Evolutionary conservation across 2,888 invertebrate genomes (phyloP).

Genomic region (Habroteleia sp.): DNA sequence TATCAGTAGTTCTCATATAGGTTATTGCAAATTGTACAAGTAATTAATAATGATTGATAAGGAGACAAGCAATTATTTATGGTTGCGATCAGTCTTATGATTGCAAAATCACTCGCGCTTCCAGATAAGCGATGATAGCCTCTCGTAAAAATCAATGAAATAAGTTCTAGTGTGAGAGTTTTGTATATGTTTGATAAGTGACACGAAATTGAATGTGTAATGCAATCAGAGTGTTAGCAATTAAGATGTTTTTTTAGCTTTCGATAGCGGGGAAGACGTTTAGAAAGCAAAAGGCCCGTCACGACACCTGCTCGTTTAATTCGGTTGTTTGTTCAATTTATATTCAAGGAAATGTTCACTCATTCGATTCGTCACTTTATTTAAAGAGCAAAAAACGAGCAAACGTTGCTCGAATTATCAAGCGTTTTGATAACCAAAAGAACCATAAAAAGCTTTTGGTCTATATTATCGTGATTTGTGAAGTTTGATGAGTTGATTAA

Average conservation of each 20-base stretch:
- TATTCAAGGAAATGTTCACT: background rate
- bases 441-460: slow-evolving; percentile 39
- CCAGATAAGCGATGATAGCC: too few relatives aligned
- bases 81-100: slow-evolving; percentile 2
- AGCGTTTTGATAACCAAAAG: slow-evolving; percentile 13
- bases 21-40: background rate
- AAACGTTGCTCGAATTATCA: slow-evolving; percentile 1
- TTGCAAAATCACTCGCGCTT: too few relatives aligned
- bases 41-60: background rate
- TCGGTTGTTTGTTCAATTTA: slow-evolving; percentile 3
- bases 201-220: too few relatives aligned
- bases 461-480: slow-evolving; percentile 23
- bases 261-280: background rate
- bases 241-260: background rate
- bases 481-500: slow-evolving; percentile 39
- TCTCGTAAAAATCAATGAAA: background rate
- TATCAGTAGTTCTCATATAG: too few relatives aligned
- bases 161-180: too few relatives aligned
- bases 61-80: slow-evolving; percentile 1
- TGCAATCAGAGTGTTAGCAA: too few relatives aligned
- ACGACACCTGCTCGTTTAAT: slow-evolving; percentile 21
- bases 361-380: slow-evolving; percentile 32
- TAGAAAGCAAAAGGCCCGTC: slow-evolving; percentile 7
- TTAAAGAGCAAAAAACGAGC: slow-evolving; percentile 19
- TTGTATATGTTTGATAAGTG: too few relatives aligned